Evolutionary conservation across 2,888 invertebrate species (phyloP).

Genomic region (Drosophila prostipennis): DNA sequence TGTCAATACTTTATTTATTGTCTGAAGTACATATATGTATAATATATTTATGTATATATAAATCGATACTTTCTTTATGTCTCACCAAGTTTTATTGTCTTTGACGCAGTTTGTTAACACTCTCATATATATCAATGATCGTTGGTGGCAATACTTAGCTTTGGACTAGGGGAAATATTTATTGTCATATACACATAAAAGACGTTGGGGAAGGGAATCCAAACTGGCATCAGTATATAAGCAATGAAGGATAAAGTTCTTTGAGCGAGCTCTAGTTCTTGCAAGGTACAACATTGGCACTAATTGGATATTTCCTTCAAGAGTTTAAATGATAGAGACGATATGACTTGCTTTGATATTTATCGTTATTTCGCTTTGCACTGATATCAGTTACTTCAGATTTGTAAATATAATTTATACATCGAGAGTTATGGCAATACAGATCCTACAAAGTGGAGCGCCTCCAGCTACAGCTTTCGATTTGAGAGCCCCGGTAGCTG

Average conservation of each 20-base stretch:
- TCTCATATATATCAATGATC: conserved; percentile 40
- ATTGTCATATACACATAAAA: conserved; percentile 44
- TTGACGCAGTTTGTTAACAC: conserved; percentile 67
- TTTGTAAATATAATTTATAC: conserved; percentile 35
- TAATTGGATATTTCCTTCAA: conserved; percentile 29
- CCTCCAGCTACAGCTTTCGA: conserved; percentile 46
- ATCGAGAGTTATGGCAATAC: conserved; percentile 33
- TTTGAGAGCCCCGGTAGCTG: conserved; percentile 47
- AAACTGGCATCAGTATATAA: background rate
- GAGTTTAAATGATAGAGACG: conserved; percentile 37
- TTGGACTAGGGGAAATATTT: conserved; percentile 18
- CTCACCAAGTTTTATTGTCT: conserved; percentile 69
- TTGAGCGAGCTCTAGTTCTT: conserved; percentile 24
- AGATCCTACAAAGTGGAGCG: conserved; percentile 48
- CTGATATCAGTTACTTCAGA: conserved; percentile 73
- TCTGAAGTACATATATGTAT: conserved; percentile 47
- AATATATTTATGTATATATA: conserved; percentile 31
- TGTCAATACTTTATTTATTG: conserved; percentile 71
- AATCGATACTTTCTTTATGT: conserved; percentile 30
- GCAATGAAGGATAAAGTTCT: conserved; percentile 7
- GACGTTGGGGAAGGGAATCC: conserved; percentile 2
- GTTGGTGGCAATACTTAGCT: conserved; percentile 22
- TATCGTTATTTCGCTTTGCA: conserved; percentile 55
- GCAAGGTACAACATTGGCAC: conserved; percentile 74
- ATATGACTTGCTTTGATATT: conserved; percentile 71